Percentiles rank a stretch among this genome's conserved stretches.
Evolutionary conservation across 2,797 vertebrate genomes (phyloP).

Genomic region (Menidia menidia): DNA sequence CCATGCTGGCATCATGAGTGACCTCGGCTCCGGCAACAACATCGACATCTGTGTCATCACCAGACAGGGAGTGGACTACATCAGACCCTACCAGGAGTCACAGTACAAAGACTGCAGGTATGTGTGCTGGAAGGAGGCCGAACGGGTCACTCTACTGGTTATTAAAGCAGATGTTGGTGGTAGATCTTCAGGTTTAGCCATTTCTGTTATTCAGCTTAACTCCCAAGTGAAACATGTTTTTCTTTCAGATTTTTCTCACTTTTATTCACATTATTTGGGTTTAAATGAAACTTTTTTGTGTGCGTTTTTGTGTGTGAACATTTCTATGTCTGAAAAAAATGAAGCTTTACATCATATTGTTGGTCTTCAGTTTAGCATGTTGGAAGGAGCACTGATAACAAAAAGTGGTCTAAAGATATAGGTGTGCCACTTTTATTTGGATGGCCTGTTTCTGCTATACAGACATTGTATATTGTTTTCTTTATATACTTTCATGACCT

Average conservation of each 20-base stretch:
- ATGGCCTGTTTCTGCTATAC: too few species aligned
- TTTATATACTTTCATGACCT: too few species aligned
- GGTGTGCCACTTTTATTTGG: too few species aligned
- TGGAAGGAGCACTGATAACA: too few species aligned
- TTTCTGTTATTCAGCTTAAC: not conserved
- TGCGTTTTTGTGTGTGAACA: not conserved
- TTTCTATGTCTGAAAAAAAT: not conserved
- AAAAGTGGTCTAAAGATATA: too few species aligned
- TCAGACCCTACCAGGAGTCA: conserved; percentile 87
- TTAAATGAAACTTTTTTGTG: not conserved
- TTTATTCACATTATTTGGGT: not conserved
- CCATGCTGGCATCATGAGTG: conserved; percentile 89
- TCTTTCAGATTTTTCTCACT: not conserved
- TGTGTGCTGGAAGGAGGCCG: not conserved
- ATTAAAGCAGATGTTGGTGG: not conserved
- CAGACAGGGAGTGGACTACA: conserved; percentile 88
- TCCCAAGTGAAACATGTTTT: too few species aligned
- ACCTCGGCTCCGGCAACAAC: conserved; percentile 93
- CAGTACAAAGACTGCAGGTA: conserved; percentile 88
- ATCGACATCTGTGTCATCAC: conserved; percentile 93
- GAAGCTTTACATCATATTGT: too few species aligned
- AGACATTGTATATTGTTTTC: too few species aligned
- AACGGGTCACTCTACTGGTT: not conserved
- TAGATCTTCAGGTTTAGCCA: not conserved
- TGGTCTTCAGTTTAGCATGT: too few species aligned